These are phyloP conservation scores for Caretta caretta DNA, from an alignment of 2,113 vertebrate species.

Conservation along the genomic window DNA sequence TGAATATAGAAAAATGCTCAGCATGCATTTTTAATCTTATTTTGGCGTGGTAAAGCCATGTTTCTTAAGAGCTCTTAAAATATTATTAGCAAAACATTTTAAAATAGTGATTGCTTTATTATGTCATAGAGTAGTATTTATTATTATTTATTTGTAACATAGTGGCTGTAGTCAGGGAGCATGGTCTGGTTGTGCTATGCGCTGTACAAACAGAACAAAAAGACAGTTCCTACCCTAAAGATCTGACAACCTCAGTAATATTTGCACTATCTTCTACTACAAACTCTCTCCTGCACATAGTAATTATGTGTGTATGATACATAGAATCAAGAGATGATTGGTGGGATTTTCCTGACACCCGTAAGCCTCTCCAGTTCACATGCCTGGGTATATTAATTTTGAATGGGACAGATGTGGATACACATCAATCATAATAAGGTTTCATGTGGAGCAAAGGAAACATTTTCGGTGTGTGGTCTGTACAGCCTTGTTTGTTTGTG, in stretches of 20 bases:
- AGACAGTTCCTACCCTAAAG: neutral
- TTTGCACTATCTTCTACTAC: neutral
- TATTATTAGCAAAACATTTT: neutral
- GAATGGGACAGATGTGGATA: neutral
- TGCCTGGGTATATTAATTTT: neutral
- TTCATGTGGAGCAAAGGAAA: neutral
- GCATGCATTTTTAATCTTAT: neutral
- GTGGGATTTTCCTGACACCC: neutral
- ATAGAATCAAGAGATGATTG: neutral
- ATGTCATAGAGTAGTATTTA: neutral
- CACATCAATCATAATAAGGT: neutral
- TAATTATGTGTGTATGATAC: neutral
- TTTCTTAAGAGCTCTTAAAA: neutral
- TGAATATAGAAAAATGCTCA: neutral
- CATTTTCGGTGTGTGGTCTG: neutral
- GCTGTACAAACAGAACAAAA: neutral
- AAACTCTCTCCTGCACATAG: neutral
- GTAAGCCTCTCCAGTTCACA: neutral
- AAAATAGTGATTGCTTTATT: neutral
- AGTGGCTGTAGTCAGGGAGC: no score
- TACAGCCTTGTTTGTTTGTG: neutral
- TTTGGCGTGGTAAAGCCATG: neutral
- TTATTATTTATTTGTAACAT: neutral
- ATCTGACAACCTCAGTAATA: neutral
- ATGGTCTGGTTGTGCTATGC: neutral